phyloP scores from a whole-genome alignment of 37 sponge, comb jelly and placozoan species.

The Hormiphora californensis region DNA sequence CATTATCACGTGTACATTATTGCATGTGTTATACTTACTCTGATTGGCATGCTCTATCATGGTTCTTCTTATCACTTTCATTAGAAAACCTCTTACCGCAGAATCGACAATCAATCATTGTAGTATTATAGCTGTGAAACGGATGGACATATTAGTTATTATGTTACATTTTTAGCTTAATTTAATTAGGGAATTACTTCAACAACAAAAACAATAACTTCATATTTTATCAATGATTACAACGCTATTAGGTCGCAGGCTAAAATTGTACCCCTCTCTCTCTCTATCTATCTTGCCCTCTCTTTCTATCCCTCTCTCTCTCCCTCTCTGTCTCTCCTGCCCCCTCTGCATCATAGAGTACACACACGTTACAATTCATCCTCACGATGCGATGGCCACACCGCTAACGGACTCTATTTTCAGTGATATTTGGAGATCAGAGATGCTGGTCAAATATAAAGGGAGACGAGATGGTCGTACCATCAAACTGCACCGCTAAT shows the following conservation, averaged over 20 bases:
- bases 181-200: no score
- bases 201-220: no score
- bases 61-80: constrained; percentile 14
- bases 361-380: no score
- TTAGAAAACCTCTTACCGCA: neutral
- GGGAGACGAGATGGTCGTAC: neutral
- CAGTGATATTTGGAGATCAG: constrained; percentile 3
- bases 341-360: no score
- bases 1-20: no score
- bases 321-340: no score
- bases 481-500: neutral
- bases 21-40: constrained; percentile 20
- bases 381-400: no score
- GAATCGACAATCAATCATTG: constrained; percentile 35
- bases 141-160: no score
- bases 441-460: neutral
- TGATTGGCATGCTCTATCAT: constrained; percentile 45
- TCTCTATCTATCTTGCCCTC: neutral
- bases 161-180: no score
- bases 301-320: no score
- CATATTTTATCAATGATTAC: neutral
- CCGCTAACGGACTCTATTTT: no score
- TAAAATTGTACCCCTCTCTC: neutral
- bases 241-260: neutral
- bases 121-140: neutral